Conservation (phyloP, 37 sponge, comb jelly and placozoan genomes). For the Axinella damicornis region DNA sequence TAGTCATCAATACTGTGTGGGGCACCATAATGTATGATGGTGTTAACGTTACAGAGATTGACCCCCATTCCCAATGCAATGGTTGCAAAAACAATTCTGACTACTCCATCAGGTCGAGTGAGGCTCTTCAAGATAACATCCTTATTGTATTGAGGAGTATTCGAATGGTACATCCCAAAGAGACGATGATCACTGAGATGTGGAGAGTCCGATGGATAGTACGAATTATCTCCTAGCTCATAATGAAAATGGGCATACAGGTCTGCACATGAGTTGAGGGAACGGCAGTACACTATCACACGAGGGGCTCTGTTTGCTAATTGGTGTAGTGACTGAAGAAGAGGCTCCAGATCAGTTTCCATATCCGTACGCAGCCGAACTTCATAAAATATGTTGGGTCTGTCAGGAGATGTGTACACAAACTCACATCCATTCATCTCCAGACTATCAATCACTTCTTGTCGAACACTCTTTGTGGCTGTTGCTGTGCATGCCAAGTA, state of each 20-base stretch:
- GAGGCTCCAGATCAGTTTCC: neutral
- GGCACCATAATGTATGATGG: no score
- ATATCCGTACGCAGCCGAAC: constrained; percentile 18
- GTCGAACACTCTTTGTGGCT: constrained; percentile 7
- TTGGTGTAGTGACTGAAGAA: constrained; percentile 7
- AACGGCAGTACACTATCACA: constrained; percentile 55
- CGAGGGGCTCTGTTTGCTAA: constrained; percentile 31
- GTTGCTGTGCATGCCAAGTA: constrained; percentile 42
- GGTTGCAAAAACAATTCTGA: no score
- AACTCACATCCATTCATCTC: constrained; percentile 21
- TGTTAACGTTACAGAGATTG: no score
- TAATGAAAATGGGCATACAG: constrained; percentile 36
- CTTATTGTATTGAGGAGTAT: constrained; percentile 39
- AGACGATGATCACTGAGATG: constrained; percentile 46
- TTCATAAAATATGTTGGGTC: constrained; percentile 55
- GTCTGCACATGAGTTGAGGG: constrained; percentile 49
- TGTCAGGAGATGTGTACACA: constrained; percentile 32
- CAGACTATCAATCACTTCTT: constrained; percentile 15
- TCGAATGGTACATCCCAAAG: constrained; percentile 66
- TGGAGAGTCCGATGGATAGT: constrained; percentile 47
- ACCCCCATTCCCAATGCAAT: no score
- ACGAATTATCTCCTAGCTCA: constrained; percentile 29
- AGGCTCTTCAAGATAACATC: constrained; percentile 35
- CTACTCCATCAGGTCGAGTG: constrained; percentile 38
- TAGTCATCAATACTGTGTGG: no score